Conservation (phyloP, 2,888 invertebrate species). For the Ligdia adustata region DNA sequence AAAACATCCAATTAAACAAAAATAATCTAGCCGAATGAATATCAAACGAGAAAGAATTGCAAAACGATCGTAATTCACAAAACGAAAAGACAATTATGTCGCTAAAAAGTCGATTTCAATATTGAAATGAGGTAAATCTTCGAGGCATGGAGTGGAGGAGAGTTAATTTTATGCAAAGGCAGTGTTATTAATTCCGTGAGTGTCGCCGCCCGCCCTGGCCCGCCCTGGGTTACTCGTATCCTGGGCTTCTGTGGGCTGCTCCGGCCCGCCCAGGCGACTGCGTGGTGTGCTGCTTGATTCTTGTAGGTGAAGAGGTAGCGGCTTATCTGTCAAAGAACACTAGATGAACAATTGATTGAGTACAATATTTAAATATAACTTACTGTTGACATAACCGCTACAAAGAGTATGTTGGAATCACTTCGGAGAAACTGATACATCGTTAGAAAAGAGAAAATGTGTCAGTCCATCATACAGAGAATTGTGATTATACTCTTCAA, state of each 20-base stretch:
- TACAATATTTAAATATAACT: too few species aligned
- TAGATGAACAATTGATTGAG: too few species aligned
- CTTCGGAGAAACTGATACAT: too few species aligned
- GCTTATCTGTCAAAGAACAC: too few species aligned
- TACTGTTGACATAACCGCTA: too few species aligned
- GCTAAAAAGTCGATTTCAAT: slow-evolving; percentile 35
- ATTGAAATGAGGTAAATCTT: slow-evolving; percentile 36
- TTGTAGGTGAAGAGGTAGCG: too few species aligned
- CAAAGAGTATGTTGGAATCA: too few species aligned
- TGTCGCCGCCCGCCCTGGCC: slow-evolving; percentile 16
- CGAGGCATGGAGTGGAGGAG: slow-evolving; percentile 21
- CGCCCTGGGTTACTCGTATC: too few species aligned
- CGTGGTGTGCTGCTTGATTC: too few species aligned
- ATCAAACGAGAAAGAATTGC: slow-evolving; percentile 18
- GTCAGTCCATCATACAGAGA: too few species aligned
- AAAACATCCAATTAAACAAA: slow-evolving; percentile 11
- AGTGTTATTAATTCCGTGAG: slow-evolving; percentile 30
- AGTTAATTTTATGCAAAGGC: slow-evolving; percentile 37
- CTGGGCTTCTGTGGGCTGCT: slow-evolving; percentile 2
- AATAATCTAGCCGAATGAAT: slow-evolving; percentile 20
- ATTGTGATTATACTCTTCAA: too few species aligned
- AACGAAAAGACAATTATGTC: slow-evolving; percentile 31
- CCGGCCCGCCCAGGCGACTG: not conserved
- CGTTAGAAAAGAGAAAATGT: too few species aligned
- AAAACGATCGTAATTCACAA: slow-evolving; percentile 24